These are phyloP conservation scores for Paramacrobiotus metropolitanus DNA, from an alignment of 1,140 invertebrate species.

Conservation along the genomic window DNA sequence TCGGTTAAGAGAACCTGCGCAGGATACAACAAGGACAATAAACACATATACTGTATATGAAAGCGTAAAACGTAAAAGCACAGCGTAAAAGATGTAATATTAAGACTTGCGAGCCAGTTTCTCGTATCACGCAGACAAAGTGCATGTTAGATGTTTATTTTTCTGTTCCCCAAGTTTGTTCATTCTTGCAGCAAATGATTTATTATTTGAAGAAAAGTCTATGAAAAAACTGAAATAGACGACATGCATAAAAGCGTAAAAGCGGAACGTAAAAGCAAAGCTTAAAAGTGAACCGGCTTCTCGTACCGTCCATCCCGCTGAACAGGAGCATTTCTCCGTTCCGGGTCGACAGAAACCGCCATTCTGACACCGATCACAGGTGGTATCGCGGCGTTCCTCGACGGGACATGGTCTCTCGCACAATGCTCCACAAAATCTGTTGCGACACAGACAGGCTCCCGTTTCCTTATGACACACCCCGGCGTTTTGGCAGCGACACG, in stretches of 20 bases:
- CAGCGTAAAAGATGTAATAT: too few species aligned
- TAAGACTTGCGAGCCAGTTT: not conserved
- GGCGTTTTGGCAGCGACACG: constrained; percentile 52
- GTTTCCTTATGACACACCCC: constrained; percentile 57
- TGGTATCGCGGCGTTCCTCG: not conserved
- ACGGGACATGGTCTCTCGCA: constrained; percentile 20
- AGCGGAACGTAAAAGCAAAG: not conserved
- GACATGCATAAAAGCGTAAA: too few species aligned
- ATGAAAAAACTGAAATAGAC: too few species aligned
- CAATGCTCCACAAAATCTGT: constrained; percentile 53
- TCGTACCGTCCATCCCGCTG: constrained; percentile 28
- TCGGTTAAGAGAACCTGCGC: too few species aligned
- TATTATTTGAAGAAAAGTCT: too few species aligned
- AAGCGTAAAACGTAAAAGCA: too few species aligned
- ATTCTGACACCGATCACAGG: not conserved
- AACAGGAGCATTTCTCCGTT: constrained; percentile 25
- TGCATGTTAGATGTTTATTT: not conserved
- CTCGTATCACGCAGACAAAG: not conserved
- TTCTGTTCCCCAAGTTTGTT: not conserved
- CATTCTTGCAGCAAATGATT: not conserved
- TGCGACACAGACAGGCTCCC: constrained; percentile 48
- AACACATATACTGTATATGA: too few species aligned
- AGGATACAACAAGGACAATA: too few species aligned
- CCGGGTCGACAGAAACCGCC: not conserved
- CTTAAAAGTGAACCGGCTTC: not conserved